Evolutionary conservation across 1,140 invertebrate species (phyloP).

Genomic region (Cyphomyrmex costatus): DNA sequence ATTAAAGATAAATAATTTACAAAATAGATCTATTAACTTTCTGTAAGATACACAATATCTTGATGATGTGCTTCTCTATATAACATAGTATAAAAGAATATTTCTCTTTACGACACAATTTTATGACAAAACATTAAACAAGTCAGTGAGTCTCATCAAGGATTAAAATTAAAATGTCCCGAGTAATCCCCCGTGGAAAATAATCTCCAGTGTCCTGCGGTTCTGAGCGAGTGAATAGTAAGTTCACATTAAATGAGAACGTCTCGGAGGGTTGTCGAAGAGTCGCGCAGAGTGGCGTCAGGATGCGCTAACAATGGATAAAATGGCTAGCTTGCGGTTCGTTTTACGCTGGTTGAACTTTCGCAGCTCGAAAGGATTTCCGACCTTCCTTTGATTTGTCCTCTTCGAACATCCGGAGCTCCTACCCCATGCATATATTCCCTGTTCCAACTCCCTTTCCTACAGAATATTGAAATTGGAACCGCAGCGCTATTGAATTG

Average conservation of each 20-base stretch:
- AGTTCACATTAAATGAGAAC: constrained; percentile 23
- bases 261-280: constrained; percentile 33
- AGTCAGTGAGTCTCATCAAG: not conserved
- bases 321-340: constrained; percentile 57
- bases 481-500: constrained; percentile 12
- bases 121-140: constrained; percentile 35
- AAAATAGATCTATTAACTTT: not conserved
- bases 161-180: constrained; percentile 45
- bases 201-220: constrained; percentile 33
- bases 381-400: constrained; percentile 49
- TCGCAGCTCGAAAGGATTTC: constrained; percentile 41
- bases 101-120: not conserved
- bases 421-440: constrained; percentile 1
- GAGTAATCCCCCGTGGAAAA: constrained; percentile 27
- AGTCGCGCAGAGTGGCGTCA: constrained; percentile 13
- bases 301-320: constrained; percentile 66
- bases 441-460: not conserved
- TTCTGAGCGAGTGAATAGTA: constrained; percentile 11
- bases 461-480: constrained; percentile 25
- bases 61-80: not conserved
- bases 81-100: not conserved
- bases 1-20: constrained; percentile 13
- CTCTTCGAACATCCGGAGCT: not conserved
- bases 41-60: not conserved
- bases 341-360: constrained; percentile 64